Evolutionary conservation across 2,888 invertebrate species (phyloP), one percentile per base, ranked within the genome.

Genomic region (Pterostichus madidus): DNA sequence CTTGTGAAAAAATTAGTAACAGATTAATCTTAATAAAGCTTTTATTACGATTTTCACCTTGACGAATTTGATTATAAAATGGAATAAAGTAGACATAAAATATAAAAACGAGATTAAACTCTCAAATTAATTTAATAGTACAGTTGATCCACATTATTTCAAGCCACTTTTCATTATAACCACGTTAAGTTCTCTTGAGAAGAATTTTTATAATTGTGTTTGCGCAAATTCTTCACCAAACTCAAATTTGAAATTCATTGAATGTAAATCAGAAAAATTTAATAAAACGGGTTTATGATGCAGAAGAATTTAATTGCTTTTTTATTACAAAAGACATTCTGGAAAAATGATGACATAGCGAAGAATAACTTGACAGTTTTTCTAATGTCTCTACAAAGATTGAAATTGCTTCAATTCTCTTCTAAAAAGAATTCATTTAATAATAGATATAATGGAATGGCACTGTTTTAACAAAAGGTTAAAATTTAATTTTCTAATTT

Each of bases 231-330:
- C 71, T 71, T 46, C 15, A 13, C 10, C 1, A 39, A 68, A 68
- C 0, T 68, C 71, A 31, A 71, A 44, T 71, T 71, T 44, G 5
- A 71, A 71, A 46, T 71, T 71, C 71, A 71, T 71, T 71, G 44
- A 71, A 71, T 71, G 49, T 71, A 71, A 71, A 71, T 71, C 71
- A 71, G 71, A 71, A 71, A 71, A 80, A 68, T 64, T 68, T 64
- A 68, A 80, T 80, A 80, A 80, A 80, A 80, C 80, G 32, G 46
- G 61, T 64, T 64, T 8, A 68, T 80, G 80, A 80, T 49, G 80
- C 46, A 68, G 46, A 64, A 80, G 64, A 80, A 68, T 61, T 80
- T 68, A 79, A 79, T 79, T 59, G 61, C 44, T n/a, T 56, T 79
- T 79, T 61, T 68, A 80, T 68, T 68, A 49, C 64, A 15, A 68